Percentiles rank a stretch among this genome's conserved stretches.
These are phyloP conservation scores for Valencia hispanica DNA, from an alignment of 2,797 vertebrate species.

Conservation along the genomic window DNA sequence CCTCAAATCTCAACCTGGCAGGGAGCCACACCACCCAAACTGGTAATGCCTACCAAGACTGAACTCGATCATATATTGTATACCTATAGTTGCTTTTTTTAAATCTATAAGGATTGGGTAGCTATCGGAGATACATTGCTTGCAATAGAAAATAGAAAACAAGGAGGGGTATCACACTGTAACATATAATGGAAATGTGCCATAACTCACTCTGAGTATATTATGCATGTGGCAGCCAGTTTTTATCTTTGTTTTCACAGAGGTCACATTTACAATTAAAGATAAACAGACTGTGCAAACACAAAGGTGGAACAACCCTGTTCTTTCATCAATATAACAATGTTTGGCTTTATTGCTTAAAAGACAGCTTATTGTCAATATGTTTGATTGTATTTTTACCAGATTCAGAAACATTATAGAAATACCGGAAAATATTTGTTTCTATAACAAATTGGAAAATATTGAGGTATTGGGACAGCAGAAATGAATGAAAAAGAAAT, in stretches of 20 bases:
- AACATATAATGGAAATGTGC: background rate
- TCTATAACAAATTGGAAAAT: background rate
- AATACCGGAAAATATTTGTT: background rate
- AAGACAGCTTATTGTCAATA: background rate
- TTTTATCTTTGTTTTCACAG: conserved; percentile 10
- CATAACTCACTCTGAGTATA: background rate
- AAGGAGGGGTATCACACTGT: background rate
- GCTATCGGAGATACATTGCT: background rate
- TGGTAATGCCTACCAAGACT: background rate
- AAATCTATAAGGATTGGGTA: background rate
- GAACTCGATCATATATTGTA: background rate
- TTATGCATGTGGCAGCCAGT: background rate
- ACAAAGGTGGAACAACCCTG: background rate
- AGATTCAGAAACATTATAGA: background rate
- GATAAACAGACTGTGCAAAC: conserved; percentile 1
- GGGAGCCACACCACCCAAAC: no score
- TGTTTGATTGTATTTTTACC: background rate
- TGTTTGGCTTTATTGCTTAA: background rate
- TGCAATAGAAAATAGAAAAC: background rate
- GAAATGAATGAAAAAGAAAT: background rate
- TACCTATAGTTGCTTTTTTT: background rate
- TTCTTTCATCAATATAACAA: background rate
- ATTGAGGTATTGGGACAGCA: background rate
- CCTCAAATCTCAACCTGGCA: no score
- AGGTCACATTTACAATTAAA: conserved; percentile 15